A percentile compares a stretch with the other conserved stretches of the same genome.
Evolutionary conservation across 2,888 invertebrate genomes (phyloP).

Genomic region (Drosophila anomalata): DNA sequence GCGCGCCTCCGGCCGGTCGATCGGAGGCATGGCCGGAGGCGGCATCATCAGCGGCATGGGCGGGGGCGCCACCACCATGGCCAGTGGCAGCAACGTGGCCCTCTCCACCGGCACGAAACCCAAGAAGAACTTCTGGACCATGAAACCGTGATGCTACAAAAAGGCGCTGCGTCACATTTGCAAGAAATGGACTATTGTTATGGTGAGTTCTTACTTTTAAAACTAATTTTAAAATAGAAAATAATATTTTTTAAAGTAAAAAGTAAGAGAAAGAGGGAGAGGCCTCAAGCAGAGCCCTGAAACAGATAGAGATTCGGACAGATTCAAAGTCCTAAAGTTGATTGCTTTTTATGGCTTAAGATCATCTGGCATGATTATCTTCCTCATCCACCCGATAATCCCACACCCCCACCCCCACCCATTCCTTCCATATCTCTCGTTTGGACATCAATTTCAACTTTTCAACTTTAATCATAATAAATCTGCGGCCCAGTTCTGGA

Average conservation of each 20-base stretch:
- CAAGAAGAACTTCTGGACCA: conserved; percentile 84
- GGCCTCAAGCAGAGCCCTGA: too few species aligned
- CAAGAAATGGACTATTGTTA: conserved; percentile 82
- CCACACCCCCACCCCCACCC: conserved; percentile 23
- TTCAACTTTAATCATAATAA: conserved; percentile 78
- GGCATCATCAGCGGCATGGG: conserved; percentile 11
- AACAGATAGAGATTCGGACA: background rate
- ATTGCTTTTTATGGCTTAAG: conserved; percentile 62
- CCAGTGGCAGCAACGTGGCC: conserved; percentile 42
- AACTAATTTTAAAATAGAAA: background rate
- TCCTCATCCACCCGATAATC: conserved; percentile 11
- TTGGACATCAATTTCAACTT: conserved; percentile 75
- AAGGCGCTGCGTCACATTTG: conserved; percentile 80
- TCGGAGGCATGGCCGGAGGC: conserved; percentile 2
- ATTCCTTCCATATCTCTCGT: background rate
- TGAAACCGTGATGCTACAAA: conserved; percentile 84
- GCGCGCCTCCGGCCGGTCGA: conserved; percentile 78
- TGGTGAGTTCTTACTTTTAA: conserved; percentile 76
- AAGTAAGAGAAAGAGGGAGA: too few species aligned
- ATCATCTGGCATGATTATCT: conserved; percentile 71
- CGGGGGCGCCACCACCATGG: conserved; percentile 18
- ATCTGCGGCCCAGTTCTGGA: conserved; percentile 67
- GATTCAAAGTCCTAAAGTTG: conserved; percentile 3
- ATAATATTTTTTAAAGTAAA: too few species aligned
- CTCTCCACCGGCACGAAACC: conserved; percentile 79